Conservation (phyloP, 2,888 invertebrate genomes). For the Arrhopalites spinosus region DNA sequence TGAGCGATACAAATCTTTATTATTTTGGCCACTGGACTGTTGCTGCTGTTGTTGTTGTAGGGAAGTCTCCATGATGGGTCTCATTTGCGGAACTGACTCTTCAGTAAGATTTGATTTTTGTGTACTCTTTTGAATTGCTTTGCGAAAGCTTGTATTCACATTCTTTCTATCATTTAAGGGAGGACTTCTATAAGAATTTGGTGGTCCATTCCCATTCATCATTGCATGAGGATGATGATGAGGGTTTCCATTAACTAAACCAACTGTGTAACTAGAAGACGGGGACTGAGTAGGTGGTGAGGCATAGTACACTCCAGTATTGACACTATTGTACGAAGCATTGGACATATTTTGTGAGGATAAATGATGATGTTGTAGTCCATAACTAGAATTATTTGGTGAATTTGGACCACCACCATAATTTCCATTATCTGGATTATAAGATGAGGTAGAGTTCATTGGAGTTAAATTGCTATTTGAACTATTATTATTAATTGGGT, state of each 20-base stretch:
- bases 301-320: conserved; percentile 30
- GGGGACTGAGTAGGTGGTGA: conserved; percentile 34
- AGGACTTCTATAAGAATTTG: conserved; percentile 52
- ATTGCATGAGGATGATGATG: conserved; percentile 26
- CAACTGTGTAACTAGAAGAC: not conserved
- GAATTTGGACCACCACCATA: conserved; percentile 21
- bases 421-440: conserved; percentile 6
- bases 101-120: conserved; percentile 66
- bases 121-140: conserved; percentile 54
- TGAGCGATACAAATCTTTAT: conserved; percentile 40
- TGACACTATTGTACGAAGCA: conserved; percentile 8
- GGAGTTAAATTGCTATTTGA: not conserved
- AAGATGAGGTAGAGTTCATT: not conserved
- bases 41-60: not conserved
- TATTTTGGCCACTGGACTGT: not conserved
- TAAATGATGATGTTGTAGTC: conserved; percentile 34
- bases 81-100: conserved; percentile 62
- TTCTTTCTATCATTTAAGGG: conserved; percentile 48
- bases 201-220: conserved; percentile 38
- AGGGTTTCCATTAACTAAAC: conserved; percentile 28
- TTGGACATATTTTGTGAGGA: conserved; percentile 16
- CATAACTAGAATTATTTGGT: conserved; percentile 24
- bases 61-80: conserved; percentile 44
- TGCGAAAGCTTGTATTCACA: conserved; percentile 54
- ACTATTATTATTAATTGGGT: conserved; percentile 11